These are phyloP conservation scores for Pycnomerus fuliginosus DNA, from an alignment of 2,888 invertebrate genomes.

Conservation along the genomic window DNA sequence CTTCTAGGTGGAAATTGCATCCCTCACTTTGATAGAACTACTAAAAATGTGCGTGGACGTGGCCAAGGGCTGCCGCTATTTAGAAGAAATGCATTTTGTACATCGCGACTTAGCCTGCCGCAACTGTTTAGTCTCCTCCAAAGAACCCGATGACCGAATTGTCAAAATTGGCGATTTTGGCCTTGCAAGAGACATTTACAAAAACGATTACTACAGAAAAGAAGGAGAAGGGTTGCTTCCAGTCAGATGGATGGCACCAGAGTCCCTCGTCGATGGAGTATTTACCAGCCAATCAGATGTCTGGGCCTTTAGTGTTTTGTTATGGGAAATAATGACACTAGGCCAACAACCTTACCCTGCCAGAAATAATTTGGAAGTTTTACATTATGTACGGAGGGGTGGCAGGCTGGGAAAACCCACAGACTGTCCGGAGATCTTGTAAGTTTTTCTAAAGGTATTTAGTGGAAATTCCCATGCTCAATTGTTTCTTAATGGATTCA, in stretches of 20 bases:
- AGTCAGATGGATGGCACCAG: conserved; percentile 98
- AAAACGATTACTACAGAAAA: conserved; percentile 96
- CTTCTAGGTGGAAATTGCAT: no score
- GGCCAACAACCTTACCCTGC: conserved; percentile 98
- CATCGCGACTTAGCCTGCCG: conserved; percentile 95
- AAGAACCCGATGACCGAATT: conserved; percentile 67
- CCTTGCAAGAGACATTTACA: conserved; percentile 93
- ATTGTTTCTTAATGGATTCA: conserved; percentile 51
- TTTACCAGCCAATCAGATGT: conserved; percentile 97
- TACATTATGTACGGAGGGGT: conserved; percentile 85
- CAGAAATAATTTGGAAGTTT: conserved; percentile 86
- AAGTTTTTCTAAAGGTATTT: no score
- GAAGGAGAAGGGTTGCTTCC: conserved; percentile 89
- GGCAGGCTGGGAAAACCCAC: conserved; percentile 80
- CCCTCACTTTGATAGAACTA: conserved; percentile 80
- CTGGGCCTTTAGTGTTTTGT: conserved; percentile 91
- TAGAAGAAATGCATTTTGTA: conserved; percentile 97
- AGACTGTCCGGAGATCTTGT: conserved; percentile 82
- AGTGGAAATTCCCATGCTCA: conserved; percentile 6
- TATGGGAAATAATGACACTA: conserved; percentile 96
- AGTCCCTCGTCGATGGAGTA: conserved; percentile 92
- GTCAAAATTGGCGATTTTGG: conserved; percentile 99
- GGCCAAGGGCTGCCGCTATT: conserved; percentile 89
- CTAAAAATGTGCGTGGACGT: conserved; percentile 94
- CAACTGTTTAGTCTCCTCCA: conserved; percentile 87